These are phyloP conservation scores for Acromyrmex heyeri DNA, from an alignment of 1,140 invertebrate species.

Conservation along the genomic window DNA sequence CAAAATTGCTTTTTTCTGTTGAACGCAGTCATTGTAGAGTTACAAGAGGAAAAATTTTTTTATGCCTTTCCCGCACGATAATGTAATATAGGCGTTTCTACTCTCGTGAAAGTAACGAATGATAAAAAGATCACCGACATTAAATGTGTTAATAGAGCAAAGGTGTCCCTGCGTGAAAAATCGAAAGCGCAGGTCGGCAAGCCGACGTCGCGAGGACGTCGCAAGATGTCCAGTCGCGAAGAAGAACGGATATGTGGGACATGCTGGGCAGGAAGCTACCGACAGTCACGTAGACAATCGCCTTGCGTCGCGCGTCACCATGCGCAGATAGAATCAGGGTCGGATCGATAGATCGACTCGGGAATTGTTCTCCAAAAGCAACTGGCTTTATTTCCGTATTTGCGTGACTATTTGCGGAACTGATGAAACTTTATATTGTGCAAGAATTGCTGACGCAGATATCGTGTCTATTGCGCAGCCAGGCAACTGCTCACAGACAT, in stretches of 20 bases:
- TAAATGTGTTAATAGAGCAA: constrained; percentile 21
- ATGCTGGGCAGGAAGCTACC: constrained; percentile 80
- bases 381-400: constrained; percentile 10
- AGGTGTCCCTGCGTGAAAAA: background rate
- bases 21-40: background rate
- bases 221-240: constrained; percentile 33
- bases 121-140: background rate
- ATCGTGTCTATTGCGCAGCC: constrained; percentile 10
- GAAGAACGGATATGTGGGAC: constrained; percentile 79
- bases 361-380: constrained; percentile 39
- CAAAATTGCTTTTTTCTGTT: too few relatives aligned
- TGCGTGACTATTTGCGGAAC: constrained; percentile 24
- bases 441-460: constrained; percentile 8
- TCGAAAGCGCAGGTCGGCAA: constrained; percentile 32
- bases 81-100: background rate
- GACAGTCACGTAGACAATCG: constrained; percentile 81
- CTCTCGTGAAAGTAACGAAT: background rate
- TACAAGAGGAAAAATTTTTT: background rate
- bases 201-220: background rate
- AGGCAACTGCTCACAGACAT: constrained; percentile 12
- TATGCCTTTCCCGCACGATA: background rate
- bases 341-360: constrained; percentile 65
- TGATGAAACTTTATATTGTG: constrained; percentile 34
- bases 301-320: constrained; percentile 78
- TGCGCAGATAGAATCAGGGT: constrained; percentile 76